Evolutionary conservation across 1,140 invertebrate species (phyloP).

Genomic region (Pachypsylla venusta): DNA sequence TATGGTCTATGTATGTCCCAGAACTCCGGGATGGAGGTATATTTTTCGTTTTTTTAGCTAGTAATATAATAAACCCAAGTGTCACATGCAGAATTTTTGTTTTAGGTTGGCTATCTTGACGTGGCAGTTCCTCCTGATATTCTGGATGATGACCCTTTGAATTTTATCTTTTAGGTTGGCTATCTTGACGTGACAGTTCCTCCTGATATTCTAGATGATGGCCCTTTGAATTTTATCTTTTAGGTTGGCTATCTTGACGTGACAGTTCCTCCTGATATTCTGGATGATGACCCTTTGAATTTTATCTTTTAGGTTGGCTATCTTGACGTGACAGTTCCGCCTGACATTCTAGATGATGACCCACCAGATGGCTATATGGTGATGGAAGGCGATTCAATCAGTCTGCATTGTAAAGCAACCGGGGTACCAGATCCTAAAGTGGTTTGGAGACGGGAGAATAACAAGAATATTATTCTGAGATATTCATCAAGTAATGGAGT

Average conservation of each 20-base stretch:
- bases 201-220: slow-evolving; percentile 61
- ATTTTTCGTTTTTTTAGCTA: no score
- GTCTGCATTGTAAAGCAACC: slow-evolving; percentile 47
- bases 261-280: slow-evolving; percentile 67
- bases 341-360: slow-evolving; percentile 60
- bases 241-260: slow-evolving; percentile 61
- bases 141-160: slow-evolving; percentile 54
- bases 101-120: slow-evolving; percentile 56
- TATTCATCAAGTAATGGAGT: background rate
- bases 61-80: no score
- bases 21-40: no score
- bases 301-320: slow-evolving; percentile 45
- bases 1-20: no score
- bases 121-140: slow-evolving; percentile 75
- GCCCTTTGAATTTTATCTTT: no score
- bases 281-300: slow-evolving; percentile 56
- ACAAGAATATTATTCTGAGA: slow-evolving; percentile 54
- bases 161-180: slow-evolving; percentile 43
- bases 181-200: slow-evolving; percentile 66
- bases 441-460: slow-evolving; percentile 72
- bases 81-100: no score
- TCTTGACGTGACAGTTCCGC: slow-evolving; percentile 66
- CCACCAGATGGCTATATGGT: slow-evolving; percentile 49
- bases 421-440: slow-evolving; percentile 72
- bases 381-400: slow-evolving; percentile 58